Evolutionary conservation across 1,140 invertebrate species (phyloP), one percentile per base, ranked within the genome.

Genomic region (Trypoxylus dichotomus): DNA sequence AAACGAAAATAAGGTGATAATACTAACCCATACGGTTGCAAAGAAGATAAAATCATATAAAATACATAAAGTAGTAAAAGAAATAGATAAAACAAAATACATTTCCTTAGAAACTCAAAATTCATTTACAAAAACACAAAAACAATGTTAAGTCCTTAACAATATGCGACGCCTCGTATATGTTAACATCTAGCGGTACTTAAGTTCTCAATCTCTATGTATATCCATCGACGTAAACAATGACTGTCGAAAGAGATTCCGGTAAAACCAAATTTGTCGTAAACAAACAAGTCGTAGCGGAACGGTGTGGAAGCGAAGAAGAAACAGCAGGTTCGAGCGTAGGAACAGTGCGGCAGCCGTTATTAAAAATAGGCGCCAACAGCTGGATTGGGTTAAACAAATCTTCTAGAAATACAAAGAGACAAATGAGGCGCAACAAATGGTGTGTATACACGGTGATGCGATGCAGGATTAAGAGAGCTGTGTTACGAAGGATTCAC

Each of bases 391-490:
- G 60, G 60, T 68, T 68, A 68, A 68, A 68, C 60, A 68, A 68
- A 68, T 68, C 60, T 68, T 68, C 60, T 29, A 68, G 60, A 68
- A 68, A 68, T 68, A 68, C 60, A 68, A 68, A 68, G 60, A 68
- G 60, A 15, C 8, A 29, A 68, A 68, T 68, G 60, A 68, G 27
- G 60, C 24, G 60, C 60, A 68, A 68, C 60, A 68, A 68, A 68
- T 68, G 60, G 60, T 68, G 60, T 27, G 15, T 68, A 27, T 68
- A 68, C 60, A 68, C 47, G 47, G 47, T 6, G 47, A 54, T 54
- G 19, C 47, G 47, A 19, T 54, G 2, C 47, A 54, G 10, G 32
- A 37, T 37, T 37, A 5, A 37, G 10, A n/a, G n/a, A n/a, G n/a
- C n/a, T n/a, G n/a, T n/a, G n/a, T n/a, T n/a, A n/a, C n/a, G n/a